Percentiles rank a stretch among this genome's conserved stretches.
phyloP scores from a whole-genome alignment of 2,797 vertebrate genomes.

The Lepidocolaptes lacrymiger region DNA sequence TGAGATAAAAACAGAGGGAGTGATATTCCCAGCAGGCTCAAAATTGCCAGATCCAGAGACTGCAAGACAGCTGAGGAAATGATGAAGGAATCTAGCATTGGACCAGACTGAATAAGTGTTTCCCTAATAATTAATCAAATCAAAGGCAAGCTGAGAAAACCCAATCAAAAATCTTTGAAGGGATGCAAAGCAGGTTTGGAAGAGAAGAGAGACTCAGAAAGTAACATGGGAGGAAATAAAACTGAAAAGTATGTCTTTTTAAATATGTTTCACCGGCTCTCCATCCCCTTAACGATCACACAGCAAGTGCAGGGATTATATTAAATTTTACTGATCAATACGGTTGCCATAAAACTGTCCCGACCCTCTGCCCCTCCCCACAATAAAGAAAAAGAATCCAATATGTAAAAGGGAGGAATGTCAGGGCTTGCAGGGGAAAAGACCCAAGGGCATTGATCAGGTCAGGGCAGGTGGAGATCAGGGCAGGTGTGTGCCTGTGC shows the following conservation, averaged over 20 bases:
- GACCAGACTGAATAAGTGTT: background rate
- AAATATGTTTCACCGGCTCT: slow-evolving; percentile 24
- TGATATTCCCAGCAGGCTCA: background rate
- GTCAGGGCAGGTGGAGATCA: background rate
- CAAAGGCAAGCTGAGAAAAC: background rate
- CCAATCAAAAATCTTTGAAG: background rate
- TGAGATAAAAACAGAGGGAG: background rate
- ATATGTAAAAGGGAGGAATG: slow-evolving; percentile 45
- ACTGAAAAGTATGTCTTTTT: slow-evolving; percentile 19
- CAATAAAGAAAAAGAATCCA: slow-evolving; percentile 72
- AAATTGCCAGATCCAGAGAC: background rate
- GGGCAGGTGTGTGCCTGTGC: background rate
- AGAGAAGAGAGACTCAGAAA: background rate
- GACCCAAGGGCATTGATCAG: background rate
- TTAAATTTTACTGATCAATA: slow-evolving; percentile 76
- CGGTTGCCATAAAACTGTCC: slow-evolving; percentile 68
- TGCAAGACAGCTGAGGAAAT: background rate
- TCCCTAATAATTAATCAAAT: background rate
- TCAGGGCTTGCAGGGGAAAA: background rate
- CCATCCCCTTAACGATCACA: slow-evolving; percentile 64
- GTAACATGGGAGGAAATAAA: background rate
- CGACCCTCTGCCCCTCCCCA: slow-evolving; percentile 70
- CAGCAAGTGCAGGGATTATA: slow-evolving; percentile 72
- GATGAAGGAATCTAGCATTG: background rate
- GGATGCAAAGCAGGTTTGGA: background rate